Conservation (phyloP, 2,113 vertebrate genomes). For the Podarcis raffonei region DNA sequence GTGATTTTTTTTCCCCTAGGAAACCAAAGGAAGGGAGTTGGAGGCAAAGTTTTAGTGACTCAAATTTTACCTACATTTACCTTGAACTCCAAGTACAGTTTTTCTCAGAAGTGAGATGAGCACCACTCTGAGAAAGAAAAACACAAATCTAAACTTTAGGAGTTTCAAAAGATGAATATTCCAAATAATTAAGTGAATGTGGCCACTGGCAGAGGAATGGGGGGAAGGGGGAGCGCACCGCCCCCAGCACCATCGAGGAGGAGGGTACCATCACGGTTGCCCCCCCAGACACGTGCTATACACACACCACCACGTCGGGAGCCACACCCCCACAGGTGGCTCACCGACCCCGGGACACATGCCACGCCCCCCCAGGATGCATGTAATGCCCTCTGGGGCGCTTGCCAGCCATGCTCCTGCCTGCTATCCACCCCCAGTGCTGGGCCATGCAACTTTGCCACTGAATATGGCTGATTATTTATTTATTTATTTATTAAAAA, state of each 20-base stretch:
- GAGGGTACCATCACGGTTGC: no score
- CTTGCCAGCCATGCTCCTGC: no score
- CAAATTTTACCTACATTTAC: background rate
- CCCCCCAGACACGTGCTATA: no score
- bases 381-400: accelerated
- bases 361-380: no score
- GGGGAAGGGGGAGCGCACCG: no score
- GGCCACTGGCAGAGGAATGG: no score
- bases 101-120: background rate
- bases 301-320: no score
- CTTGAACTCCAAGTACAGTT: background rate
- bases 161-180: background rate
- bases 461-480: background rate
- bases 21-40: background rate
- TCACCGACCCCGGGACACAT: accelerated
- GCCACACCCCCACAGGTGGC: no score
- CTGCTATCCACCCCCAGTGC: no score
- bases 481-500: no score
- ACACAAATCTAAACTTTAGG: background rate
- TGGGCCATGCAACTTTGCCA: no score
- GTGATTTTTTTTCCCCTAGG: background rate
- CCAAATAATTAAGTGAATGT: background rate
- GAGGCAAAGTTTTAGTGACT: background rate
- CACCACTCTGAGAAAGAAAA: background rate
- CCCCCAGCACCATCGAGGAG: no score